These are phyloP conservation scores for Tadarida brasiliensis DNA, from an alignment of 2,797 vertebrate species.

Conservation along the genomic window DNA sequence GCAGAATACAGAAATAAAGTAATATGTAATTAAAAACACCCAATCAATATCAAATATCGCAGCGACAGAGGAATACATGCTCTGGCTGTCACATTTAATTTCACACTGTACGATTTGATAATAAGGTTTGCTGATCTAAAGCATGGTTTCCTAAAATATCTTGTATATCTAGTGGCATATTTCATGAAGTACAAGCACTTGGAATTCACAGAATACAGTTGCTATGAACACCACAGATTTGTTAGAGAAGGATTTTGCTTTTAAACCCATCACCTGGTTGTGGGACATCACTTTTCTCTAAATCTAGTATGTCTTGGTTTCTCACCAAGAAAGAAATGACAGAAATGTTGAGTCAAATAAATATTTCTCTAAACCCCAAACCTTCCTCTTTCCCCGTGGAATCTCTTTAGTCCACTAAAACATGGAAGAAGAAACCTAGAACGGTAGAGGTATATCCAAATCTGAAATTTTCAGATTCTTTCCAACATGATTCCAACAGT, in stretches of 20 bases:
- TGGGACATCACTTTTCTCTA: background rate
- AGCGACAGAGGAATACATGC: background rate
- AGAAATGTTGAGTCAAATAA: background rate
- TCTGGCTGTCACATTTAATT: background rate
- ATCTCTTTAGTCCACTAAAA: slow-evolving; percentile 2
- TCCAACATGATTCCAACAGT: background rate
- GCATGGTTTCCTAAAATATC: background rate
- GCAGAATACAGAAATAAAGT: background rate
- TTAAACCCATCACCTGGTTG: background rate
- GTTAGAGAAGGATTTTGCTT: background rate
- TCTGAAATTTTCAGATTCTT: background rate
- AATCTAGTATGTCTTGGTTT: background rate
- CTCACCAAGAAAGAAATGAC: background rate
- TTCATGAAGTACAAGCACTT: background rate
- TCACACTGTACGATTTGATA: background rate
- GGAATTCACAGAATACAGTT: background rate
- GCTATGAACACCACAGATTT: background rate
- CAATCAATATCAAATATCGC: background rate
- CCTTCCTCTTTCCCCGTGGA: background rate
- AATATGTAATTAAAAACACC: background rate
- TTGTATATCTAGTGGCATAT: background rate
- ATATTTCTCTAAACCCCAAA: background rate
- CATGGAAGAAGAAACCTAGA: background rate
- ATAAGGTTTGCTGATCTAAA: background rate
- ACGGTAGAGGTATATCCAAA: background rate